Evolutionary conservation across 2,113 vertebrate species (phyloP).

Genomic region (Excalfactoria chinensis): DNA sequence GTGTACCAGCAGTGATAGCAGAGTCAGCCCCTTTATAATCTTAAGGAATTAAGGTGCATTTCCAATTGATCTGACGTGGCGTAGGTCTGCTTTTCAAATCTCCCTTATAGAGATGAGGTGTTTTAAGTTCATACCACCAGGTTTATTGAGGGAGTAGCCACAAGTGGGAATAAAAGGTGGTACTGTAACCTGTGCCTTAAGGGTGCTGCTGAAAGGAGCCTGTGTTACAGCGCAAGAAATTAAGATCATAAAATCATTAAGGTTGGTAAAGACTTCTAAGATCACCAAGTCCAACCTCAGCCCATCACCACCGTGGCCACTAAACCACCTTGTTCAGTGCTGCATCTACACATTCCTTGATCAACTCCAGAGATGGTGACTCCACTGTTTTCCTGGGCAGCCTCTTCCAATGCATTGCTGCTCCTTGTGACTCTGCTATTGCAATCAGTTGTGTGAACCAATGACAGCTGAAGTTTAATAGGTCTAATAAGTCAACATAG

Average conservation of each 20-base stretch:
- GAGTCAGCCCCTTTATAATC: not conserved
- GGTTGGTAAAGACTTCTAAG: no score
- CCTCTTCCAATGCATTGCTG: no score
- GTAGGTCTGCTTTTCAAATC: not conserved
- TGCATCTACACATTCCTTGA: no score
- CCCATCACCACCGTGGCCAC: no score
- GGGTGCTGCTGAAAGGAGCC: not conserved
- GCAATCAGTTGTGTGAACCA: constrained; percentile 9
- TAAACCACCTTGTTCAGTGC: no score
- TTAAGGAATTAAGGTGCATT: not conserved
- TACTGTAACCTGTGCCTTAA: not conserved
- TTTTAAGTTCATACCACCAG: not conserved
- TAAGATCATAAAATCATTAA: no score
- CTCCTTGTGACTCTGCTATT: not conserved
- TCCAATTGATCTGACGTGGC: accelerated
- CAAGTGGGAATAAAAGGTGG: not conserved
- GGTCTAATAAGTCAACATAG: not conserved
- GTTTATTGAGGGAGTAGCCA: not conserved
- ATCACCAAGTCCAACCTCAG: no score
- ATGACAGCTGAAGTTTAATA: not conserved
- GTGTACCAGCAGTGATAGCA: not conserved
- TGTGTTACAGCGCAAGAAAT: not conserved
- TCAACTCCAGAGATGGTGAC: no score
- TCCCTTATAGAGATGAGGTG: not conserved
- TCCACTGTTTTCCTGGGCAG: no score